Conservation (phyloP, 2,888 invertebrate genomes). For the Tinea semifulvella region DNA sequence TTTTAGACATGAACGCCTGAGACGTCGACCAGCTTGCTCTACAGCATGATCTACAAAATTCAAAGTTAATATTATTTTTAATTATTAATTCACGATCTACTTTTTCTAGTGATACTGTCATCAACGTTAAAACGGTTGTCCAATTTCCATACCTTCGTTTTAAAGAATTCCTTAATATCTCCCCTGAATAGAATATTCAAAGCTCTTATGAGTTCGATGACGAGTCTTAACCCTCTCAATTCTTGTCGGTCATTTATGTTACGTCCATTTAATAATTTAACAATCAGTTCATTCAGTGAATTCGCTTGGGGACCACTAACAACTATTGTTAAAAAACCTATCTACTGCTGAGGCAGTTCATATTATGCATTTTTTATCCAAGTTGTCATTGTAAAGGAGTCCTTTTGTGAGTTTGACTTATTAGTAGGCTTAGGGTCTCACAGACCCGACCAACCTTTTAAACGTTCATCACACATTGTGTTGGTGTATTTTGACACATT, state of each 20-base stretch:
- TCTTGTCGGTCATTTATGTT: constrained; percentile 4
- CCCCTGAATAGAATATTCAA: no score
- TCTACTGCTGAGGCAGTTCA: constrained; percentile 65
- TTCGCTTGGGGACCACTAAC: neutral
- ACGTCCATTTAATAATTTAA: neutral
- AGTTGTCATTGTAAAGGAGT: constrained; percentile 28
- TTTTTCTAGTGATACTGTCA: no score
- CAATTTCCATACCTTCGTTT: no score
- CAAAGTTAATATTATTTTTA: no score
- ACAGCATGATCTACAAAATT: no score
- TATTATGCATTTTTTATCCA: constrained; percentile 42
- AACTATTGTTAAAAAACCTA: constrained; percentile 27
- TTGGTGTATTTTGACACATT: constrained; percentile 61
- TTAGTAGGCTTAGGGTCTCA: constrained; percentile 28
- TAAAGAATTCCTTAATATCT: no score
- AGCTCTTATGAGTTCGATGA: neutral
- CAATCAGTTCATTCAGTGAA: neutral
- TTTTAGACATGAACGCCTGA: no score
- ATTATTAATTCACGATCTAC: no score
- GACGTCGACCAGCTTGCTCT: no score
- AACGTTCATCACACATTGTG: constrained; percentile 43
- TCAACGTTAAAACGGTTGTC: no score
- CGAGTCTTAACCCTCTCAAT: neutral
- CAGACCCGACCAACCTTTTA: constrained; percentile 26
- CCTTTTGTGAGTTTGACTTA: constrained; percentile 35